Evolutionary conservation across 2,797 vertebrate species (phyloP).

Genomic region (Denticeps clupeoides): DNA sequence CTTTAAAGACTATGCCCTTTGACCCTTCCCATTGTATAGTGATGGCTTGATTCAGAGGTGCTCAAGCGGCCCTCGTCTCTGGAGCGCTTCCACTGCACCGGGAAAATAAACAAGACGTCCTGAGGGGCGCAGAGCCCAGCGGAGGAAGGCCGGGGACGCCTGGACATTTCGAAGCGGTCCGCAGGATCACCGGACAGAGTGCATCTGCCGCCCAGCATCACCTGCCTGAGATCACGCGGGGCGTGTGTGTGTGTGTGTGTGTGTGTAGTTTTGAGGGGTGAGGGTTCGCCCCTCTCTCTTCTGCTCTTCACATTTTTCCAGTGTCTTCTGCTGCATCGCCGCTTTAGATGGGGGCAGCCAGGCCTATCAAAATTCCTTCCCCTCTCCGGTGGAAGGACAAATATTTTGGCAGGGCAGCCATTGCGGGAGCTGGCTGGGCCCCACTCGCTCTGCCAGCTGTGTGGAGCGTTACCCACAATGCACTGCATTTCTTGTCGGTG

Average conservation of each 20-base stretch:
- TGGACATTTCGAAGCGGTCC: no score
- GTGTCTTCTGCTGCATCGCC: conserved; percentile 10
- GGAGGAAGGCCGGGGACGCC: no score
- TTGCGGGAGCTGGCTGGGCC: conserved; percentile 3
- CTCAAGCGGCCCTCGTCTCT: conserved; percentile 25
- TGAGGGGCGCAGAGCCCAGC: conserved; percentile 22
- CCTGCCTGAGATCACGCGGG: no score
- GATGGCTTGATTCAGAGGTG: conserved; percentile 28
- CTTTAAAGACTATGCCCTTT: conserved; percentile 35
- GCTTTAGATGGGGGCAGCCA: background rate
- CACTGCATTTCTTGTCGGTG: conserved; percentile 14
- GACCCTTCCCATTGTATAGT: conserved; percentile 37
- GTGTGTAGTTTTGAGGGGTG: no score
- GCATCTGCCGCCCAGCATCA: no score
- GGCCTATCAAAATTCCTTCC: conserved; percentile 12
- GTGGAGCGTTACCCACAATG: conserved; percentile 14
- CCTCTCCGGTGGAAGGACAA: conserved; percentile 7
- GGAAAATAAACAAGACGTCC: conserved; percentile 38
- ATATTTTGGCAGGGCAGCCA: conserved; percentile 10
- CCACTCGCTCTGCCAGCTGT: conserved; percentile 19
- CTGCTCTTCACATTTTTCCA: background rate
- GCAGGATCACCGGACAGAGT: no score
- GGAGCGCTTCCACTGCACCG: conserved; percentile 23
- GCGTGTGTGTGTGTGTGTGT: no score
- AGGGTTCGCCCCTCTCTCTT: background rate